A percentile compares a stretch with the other conserved stretches of the same genome.
Evolutionary conservation across 2,888 invertebrate genomes (phyloP).

Genomic region (Pristionchus maxplancki): DNA sequence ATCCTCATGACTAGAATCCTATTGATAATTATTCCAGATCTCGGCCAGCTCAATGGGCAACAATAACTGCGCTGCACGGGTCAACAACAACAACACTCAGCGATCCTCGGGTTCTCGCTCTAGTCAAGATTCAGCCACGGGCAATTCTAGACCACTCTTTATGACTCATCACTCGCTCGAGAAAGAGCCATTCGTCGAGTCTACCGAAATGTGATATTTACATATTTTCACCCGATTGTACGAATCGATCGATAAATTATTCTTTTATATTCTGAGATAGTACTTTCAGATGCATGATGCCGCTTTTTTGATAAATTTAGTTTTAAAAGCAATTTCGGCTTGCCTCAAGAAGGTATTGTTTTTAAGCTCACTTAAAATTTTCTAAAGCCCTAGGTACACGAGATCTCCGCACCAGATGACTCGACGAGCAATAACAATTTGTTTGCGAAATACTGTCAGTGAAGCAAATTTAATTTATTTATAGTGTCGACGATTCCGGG

Average conservation of each 20-base stretch:
- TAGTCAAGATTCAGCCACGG: slow-evolving; percentile 18
- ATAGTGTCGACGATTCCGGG: not conserved
- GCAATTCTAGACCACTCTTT: slow-evolving; percentile 3
- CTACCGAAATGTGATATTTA: slow-evolving; percentile 1
- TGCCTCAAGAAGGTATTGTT: too few species aligned
- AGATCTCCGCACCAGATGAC: too few species aligned
- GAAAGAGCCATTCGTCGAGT: not conserved
- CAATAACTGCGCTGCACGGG: not conserved
- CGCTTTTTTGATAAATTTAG: too few species aligned
- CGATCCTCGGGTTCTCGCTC: slow-evolving; percentile 28
- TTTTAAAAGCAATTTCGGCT: too few species aligned
- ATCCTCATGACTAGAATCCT: too few species aligned
- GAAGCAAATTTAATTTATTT: not conserved
- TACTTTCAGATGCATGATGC: too few species aligned
- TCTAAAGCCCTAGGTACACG: too few species aligned
- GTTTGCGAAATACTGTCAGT: not conserved
- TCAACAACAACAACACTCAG: slow-evolving; percentile 1
- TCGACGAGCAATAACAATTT: not conserved
- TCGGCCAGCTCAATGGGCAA: not conserved
- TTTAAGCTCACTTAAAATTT: too few species aligned
- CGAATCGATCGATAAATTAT: not conserved
- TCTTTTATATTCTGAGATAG: too few species aligned
- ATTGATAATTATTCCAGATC: too few species aligned
- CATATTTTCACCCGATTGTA: not conserved
- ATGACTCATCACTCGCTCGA: slow-evolving; percentile 19